Evolutionary conservation across 2,888 invertebrate genomes (phyloP).

Genomic region (Strigamia crassipes): DNA sequence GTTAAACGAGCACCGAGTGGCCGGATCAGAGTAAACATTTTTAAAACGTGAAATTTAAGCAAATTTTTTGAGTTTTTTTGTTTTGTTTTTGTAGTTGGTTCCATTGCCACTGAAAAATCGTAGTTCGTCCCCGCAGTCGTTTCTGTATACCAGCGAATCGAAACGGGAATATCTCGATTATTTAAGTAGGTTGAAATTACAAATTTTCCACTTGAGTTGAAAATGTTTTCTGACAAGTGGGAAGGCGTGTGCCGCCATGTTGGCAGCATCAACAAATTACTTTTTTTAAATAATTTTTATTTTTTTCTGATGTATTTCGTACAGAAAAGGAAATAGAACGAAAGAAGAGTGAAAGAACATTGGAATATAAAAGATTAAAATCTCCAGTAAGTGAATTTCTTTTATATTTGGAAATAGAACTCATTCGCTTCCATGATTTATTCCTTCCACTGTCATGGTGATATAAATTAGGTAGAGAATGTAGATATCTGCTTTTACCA

Average conservation of each 20-base stretch:
- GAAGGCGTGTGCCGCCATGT: not conserved
- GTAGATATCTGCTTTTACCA: too few relatives aligned
- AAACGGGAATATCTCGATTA: constrained; percentile 39
- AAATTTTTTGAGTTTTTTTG: not conserved
- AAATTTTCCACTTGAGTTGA: not conserved
- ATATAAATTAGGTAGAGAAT: too few relatives aligned
- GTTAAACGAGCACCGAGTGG: not conserved
- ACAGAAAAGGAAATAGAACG: constrained; percentile 43
- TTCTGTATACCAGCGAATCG: not conserved
- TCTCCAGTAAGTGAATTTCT: constrained; percentile 8
- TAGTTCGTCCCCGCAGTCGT: not conserved
- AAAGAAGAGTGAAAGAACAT: not conserved
- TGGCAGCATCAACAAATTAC: not conserved
- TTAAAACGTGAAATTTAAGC: too few relatives aligned
- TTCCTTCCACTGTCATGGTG: too few relatives aligned
- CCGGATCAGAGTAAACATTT: not conserved
- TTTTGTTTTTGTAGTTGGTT: not conserved
- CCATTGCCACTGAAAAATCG: not conserved
- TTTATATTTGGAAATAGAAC: too few relatives aligned
- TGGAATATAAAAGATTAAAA: not conserved
- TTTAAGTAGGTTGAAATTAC: not conserved
- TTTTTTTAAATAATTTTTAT: not conserved
- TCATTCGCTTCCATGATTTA: too few relatives aligned
- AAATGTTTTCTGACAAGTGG: not conserved
- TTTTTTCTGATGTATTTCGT: not conserved